phyloP scores from a whole-genome alignment of 2,888 invertebrate genomes.

The Eupeodes latifasciatus region DNA sequence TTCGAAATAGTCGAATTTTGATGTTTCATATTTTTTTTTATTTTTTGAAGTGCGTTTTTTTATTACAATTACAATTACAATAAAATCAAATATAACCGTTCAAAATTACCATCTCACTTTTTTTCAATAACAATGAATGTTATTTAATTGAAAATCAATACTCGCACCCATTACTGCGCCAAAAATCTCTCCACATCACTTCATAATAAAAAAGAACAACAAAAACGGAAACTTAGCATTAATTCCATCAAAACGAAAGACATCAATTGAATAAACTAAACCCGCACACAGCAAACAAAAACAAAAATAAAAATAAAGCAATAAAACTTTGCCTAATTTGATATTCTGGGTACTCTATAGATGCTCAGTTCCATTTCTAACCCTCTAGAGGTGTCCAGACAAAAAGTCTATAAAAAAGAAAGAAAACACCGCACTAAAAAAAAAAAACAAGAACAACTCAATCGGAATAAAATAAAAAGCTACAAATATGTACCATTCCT shows the following conservation, averaged over 20 bases:
- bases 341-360: conserved; percentile 47
- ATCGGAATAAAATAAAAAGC: conserved; percentile 29
- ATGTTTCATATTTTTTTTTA: too few species aligned
- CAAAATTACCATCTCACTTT: not conserved
- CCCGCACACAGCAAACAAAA: conserved; percentile 19
- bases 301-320: conserved; percentile 30
- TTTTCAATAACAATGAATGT: not conserved
- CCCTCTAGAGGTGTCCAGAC: conserved; percentile 73
- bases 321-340: conserved; percentile 74
- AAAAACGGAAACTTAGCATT: conserved; percentile 61
- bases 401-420: conserved; percentile 69
- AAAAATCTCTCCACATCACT: conserved; percentile 22
- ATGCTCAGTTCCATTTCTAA: conserved; percentile 21
- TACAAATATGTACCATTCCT: not conserved
- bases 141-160: conserved; percentile 40
- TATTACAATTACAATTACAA: too few species aligned
- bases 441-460: conserved; percentile 43
- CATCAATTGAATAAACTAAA: conserved; percentile 59
- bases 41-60: too few species aligned
- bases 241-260: conserved; percentile 63
- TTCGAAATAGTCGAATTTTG: too few species aligned
- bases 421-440: conserved; percentile 29
- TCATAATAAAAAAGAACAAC: conserved; percentile 26
- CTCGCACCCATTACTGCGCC: not conserved
- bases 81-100: too few species aligned